Percentiles rank a stretch among this genome's conserved stretches.
These are phyloP conservation scores for Brachymystax lenok DNA, from an alignment of 2,797 vertebrate species.

Conservation along the genomic window DNA sequence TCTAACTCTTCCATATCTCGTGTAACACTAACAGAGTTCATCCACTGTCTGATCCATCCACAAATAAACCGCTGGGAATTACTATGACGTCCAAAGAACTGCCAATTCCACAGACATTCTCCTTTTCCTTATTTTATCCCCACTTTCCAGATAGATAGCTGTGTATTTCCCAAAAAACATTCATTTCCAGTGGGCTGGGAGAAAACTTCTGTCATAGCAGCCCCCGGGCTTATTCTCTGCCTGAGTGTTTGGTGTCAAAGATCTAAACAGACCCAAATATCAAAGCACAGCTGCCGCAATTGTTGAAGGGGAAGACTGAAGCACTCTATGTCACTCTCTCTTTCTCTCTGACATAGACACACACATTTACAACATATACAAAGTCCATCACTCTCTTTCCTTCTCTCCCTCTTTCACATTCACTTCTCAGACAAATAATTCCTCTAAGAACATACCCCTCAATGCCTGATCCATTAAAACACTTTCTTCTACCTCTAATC, in stretches of 20 bases:
- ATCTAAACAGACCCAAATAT: conserved; percentile 70
- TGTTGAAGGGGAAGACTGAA: conserved; percentile 42
- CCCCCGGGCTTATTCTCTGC: conserved; percentile 50
- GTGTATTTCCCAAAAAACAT: conserved; percentile 20
- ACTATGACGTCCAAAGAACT: conserved; percentile 1
- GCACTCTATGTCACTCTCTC: background rate
- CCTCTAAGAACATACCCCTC: conserved; percentile 25
- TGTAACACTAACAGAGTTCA: background rate
- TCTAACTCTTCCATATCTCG: background rate
- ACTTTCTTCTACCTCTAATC: conserved; percentile 51
- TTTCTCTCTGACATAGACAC: conserved; percentile 10
- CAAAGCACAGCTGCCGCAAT: conserved; percentile 35
- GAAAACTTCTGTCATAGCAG: conserved; percentile 63
- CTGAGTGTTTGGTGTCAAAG: conserved; percentile 58
- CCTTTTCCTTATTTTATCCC: background rate
- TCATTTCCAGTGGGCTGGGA: conserved; percentile 44
- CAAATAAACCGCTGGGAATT: background rate
- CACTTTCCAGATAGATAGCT: conserved; percentile 5
- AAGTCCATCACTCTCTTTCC: conserved; percentile 1
- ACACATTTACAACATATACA: background rate
- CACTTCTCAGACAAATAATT: conserved; percentile 7
- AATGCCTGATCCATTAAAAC: conserved; percentile 50
- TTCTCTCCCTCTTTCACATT: background rate
- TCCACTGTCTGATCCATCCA: background rate
- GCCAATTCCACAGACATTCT: conserved; percentile 12